Percentiles rank a stretch among this genome's conserved stretches.
Conservation (phyloP, 2,113 vertebrate species). For the Mystacornis crossleyi region DNA sequence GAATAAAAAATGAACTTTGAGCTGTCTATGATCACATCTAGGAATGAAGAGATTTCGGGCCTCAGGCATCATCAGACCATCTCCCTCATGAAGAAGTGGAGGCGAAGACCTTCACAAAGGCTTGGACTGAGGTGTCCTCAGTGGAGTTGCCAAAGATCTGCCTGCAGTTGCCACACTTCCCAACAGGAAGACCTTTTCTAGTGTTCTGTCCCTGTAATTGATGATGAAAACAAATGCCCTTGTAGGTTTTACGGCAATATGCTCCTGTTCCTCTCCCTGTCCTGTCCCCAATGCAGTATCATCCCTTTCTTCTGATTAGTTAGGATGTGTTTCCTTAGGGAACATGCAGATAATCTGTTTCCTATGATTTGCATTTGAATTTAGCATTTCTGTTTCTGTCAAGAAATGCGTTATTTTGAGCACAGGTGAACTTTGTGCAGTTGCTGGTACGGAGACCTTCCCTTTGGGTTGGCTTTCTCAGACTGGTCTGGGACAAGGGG, state of each 20-base stretch:
- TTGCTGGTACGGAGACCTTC: not conserved
- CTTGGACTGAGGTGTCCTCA: not conserved
- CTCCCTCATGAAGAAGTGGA: not conserved
- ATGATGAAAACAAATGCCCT: not conserved
- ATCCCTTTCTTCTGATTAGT: not conserved
- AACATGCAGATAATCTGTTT: not conserved
- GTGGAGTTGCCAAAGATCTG: not conserved
- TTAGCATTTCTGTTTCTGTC: not conserved
- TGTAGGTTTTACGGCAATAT: not conserved
- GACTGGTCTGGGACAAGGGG: not conserved
- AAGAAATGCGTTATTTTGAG: not conserved
- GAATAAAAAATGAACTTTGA: not conserved
- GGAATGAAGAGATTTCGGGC: not conserved
- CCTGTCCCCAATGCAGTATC: accelerated
- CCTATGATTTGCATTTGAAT: not conserved
- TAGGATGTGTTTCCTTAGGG: not conserved
- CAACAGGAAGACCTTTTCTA: not conserved
- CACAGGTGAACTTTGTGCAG: not conserved
- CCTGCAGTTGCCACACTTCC: accelerated
- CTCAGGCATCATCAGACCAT: not conserved
- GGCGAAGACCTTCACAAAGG: not conserved
- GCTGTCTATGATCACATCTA: not conserved
- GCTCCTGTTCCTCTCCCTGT: not conserved
- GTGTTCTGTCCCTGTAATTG: not conserved
- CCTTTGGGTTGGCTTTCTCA: not conserved